phyloP scores from a whole-genome alignment of 2,888 invertebrate genomes.

The Rhamphomyia laevipes region DNA sequence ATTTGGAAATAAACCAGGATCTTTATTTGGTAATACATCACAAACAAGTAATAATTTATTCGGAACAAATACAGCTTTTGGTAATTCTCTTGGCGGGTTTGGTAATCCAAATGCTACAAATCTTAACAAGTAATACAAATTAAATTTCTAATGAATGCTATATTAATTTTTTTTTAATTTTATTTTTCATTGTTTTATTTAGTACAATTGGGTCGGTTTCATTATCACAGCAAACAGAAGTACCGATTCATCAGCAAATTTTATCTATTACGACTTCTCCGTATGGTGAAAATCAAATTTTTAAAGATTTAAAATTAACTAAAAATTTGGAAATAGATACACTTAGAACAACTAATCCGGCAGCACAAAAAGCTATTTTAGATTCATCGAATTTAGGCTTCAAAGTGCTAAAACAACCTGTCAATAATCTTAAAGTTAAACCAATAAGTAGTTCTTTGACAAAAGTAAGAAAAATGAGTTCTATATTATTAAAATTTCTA shows the following conservation, averaged over 20 bases:
- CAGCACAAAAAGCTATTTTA: constrained; percentile 54
- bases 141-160: neutral
- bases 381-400: constrained; percentile 38
- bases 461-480: constrained; percentile 13
- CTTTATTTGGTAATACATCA: constrained; percentile 42
- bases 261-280: constrained; percentile 66
- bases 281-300: constrained; percentile 77
- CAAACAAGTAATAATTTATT: constrained; percentile 35
- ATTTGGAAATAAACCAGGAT: constrained; percentile 12
- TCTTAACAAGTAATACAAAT: neutral
- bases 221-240: constrained; percentile 13
- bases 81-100: constrained; percentile 17
- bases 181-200: neutral
- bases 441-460: constrained; percentile 28
- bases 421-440: constrained; percentile 39
- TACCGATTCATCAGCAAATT: constrained; percentile 58
- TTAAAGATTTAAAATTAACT: constrained; percentile 53
- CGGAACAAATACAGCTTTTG: constrained; percentile 29
- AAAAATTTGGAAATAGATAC: constrained; percentile 45
- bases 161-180: neutral
- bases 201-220: neutral
- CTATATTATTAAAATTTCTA: neutral
- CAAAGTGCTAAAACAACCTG: constrained; percentile 43
- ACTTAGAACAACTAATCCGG: constrained; percentile 58
- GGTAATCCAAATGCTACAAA: neutral